A percentile compares a stretch with the other conserved stretches of the same genome.
phyloP scores from a whole-genome alignment of 53 echinoderm and acorn worm species.

The Temnopleurus reevesii region DNA sequence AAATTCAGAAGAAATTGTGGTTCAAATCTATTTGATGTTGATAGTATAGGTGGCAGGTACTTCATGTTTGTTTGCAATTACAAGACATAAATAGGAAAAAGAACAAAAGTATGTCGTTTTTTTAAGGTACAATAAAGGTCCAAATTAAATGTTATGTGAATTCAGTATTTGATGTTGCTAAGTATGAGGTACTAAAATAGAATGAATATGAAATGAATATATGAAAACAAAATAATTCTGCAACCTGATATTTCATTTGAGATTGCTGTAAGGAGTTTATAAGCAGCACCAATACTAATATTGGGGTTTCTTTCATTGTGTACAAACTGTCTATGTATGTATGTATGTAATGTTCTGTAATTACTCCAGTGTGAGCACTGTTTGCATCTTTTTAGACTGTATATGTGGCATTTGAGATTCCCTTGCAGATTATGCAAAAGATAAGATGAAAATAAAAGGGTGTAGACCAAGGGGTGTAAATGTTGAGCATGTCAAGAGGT shows the following conservation, averaged over 20 bases:
- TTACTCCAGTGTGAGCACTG: constrained; percentile 18
- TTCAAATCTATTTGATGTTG: too few species aligned
- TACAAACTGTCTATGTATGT: neutral
- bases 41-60: too few species aligned
- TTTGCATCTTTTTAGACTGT: constrained; percentile 43
- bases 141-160: neutral
- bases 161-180: constrained; percentile 16
- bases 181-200: constrained; percentile 16
- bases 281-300: neutral
- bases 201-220: neutral
- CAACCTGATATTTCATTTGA: neutral
- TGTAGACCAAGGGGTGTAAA: constrained; percentile 27
- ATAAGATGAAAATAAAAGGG: neutral
- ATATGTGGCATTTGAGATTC: constrained; percentile 32
- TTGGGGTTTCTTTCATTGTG: neutral
- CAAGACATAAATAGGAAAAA: too few species aligned
- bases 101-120: neutral
- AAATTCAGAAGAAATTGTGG: too few species aligned
- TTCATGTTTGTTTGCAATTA: too few species aligned
- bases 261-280: neutral
- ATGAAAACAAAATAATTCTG: neutral
- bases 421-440: constrained; percentile 11
- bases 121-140: neutral
- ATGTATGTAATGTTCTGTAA: constrained; percentile 1
- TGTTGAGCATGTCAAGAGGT: constrained; percentile 37